Conservation (phyloP, 2,797 vertebrate genomes). For the Otolemur crassicaudatus region DNA sequence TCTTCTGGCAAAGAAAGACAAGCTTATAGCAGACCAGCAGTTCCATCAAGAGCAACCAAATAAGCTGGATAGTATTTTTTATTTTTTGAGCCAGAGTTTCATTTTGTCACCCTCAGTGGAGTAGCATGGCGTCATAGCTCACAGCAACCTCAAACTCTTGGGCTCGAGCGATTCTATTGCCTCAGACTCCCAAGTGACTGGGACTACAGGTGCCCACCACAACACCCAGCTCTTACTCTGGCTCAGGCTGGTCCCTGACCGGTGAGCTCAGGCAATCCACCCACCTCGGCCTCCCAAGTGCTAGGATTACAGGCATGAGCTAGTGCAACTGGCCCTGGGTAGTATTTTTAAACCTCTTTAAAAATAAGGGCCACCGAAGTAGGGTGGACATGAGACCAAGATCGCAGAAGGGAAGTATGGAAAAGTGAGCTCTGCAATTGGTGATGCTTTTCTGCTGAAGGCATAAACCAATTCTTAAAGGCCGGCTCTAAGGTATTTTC, state of each 20-base stretch:
- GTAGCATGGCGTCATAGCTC: too few relatives aligned
- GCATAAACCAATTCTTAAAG: constrained; percentile 44
- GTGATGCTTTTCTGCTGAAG: not conserved
- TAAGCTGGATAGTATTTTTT: not conserved
- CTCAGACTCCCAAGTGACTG: too few relatives aligned
- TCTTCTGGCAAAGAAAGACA: not conserved
- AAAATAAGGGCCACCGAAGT: not conserved
- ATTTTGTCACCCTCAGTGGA: too few relatives aligned
- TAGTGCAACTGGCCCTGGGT: not conserved
- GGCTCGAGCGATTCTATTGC: too few relatives aligned
- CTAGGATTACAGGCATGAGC: too few relatives aligned
- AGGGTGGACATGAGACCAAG: not conserved
- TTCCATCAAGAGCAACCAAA: not conserved
- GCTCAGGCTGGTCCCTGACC: too few relatives aligned
- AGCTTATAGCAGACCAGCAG: not conserved
- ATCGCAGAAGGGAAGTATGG: not conserved
- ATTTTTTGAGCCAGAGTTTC: too few relatives aligned
- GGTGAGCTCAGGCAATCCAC: too few relatives aligned
- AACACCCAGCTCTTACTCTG: too few relatives aligned
- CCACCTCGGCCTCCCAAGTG: too few relatives aligned
- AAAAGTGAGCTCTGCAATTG: not conserved
- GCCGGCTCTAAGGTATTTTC: constrained; percentile 8
- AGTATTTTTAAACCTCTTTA: not conserved
- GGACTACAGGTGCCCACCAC: too few relatives aligned
- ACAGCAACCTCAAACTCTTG: too few relatives aligned